These are phyloP conservation scores for Hemicrepidius hirtus DNA, from an alignment of 2,888 invertebrate species.

Conservation along the genomic window DNA sequence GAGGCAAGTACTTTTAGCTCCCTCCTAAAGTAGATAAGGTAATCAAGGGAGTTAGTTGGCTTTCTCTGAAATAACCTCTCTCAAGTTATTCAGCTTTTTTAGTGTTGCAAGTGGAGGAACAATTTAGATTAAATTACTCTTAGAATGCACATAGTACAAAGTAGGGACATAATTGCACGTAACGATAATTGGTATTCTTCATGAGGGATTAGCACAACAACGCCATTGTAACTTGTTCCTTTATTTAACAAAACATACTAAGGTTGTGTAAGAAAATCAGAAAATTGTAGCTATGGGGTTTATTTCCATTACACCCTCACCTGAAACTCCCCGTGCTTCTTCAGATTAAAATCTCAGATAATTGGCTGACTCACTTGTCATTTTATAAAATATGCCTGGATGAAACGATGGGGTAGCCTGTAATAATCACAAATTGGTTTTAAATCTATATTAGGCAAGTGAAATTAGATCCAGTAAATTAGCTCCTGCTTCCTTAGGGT, in stretches of 20 bases:
- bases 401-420: slow-evolving; percentile 11
- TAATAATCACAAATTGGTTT: slow-evolving; percentile 40
- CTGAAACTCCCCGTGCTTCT: slow-evolving; percentile 11
- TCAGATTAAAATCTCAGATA: slow-evolving; percentile 31
- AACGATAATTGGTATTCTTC: not conserved
- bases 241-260: not conserved
- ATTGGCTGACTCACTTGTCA: slow-evolving; percentile 35
- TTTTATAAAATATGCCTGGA: slow-evolving; percentile 30
- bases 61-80: slow-evolving; percentile 25
- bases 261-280: not conserved
- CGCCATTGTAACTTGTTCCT: not conserved
- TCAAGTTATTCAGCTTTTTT: slow-evolving; percentile 13
- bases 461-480: slow-evolving; percentile 35
- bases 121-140: slow-evolving; percentile 15
- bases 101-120: slow-evolving; percentile 2
- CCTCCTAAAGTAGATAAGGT: slow-evolving; percentile 33
- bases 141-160: slow-evolving; percentile 16
- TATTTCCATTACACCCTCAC: slow-evolving; percentile 24
- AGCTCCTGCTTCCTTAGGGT: slow-evolving; percentile 9
- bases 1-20: slow-evolving; percentile 27
- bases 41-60: slow-evolving; percentile 30
- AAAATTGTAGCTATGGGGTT: not conserved
- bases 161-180: not conserved
- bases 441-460: slow-evolving; percentile 28
- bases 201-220: not conserved